phyloP scores from a whole-genome alignment of 2,113 vertebrate species.

The Antigone vipio region DNA sequence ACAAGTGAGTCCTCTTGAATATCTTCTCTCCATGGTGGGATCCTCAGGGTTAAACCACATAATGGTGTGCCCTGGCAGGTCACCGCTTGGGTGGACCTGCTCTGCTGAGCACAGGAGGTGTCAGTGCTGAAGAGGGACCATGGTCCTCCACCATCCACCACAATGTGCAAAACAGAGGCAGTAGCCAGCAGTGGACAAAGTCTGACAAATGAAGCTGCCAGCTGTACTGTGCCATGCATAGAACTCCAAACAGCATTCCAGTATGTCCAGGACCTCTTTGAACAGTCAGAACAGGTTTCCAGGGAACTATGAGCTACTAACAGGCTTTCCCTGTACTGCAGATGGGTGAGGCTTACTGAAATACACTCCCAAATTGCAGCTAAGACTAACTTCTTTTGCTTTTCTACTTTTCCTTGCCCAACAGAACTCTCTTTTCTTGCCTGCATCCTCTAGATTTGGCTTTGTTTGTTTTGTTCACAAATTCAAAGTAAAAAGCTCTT shows the following conservation, averaged over 20 bases:
- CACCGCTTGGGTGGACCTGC: fast-evolving
- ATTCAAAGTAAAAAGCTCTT: not conserved
- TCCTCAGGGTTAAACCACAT: not conserved
- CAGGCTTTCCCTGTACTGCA: not conserved
- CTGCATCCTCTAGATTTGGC: not conserved
- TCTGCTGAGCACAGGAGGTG: not conserved
- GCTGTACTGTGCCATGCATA: too few species aligned
- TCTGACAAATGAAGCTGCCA: not conserved
- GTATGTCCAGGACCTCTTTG: not conserved
- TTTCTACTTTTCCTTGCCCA: not conserved
- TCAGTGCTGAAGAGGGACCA: not conserved
- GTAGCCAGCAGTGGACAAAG: not conserved
- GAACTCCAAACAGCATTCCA: not conserved
- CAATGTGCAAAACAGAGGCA: not conserved
- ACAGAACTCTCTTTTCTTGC: not conserved
- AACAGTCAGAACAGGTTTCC: not conserved
- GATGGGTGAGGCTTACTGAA: not conserved
- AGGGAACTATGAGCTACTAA: not conserved
- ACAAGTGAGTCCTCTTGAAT: not conserved
- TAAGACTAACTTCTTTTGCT: not conserved
- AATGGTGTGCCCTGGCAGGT: not conserved
- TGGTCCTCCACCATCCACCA: not conserved
- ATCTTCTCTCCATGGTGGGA: not conserved
- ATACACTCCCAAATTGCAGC: not conserved
- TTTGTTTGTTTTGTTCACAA: not conserved